Conservation (phyloP, 2,113 vertebrate species). For the Pseudorasbora parva region DNA sequence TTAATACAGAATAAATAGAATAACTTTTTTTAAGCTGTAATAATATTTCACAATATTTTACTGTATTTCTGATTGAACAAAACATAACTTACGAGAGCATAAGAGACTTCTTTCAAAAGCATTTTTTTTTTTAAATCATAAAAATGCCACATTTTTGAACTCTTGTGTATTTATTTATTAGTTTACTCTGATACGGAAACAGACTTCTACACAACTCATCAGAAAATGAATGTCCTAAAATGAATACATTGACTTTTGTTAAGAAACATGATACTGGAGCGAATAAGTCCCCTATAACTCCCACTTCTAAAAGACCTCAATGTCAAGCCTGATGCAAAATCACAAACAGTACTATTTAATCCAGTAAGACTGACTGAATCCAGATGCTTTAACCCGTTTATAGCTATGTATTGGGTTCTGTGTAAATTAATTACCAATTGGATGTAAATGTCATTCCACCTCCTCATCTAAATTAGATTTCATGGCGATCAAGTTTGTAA, state of each 20-base stretch:
- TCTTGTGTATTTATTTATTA: background rate
- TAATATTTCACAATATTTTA: background rate
- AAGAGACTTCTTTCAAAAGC: background rate
- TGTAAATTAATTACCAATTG: conserved; percentile 6
- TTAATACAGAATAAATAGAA: no score
- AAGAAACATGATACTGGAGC: background rate
- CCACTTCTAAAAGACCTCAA: background rate
- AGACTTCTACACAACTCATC: background rate
- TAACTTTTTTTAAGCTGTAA: background rate
- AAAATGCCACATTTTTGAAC: background rate
- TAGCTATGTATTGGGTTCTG: background rate
- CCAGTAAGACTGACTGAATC: background rate
- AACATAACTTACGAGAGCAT: background rate
- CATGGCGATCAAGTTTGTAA: background rate
- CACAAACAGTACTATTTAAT: background rate
- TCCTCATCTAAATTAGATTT: conserved; percentile 16
- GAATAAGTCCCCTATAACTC: background rate
- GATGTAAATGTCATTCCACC: conserved; percentile 6
- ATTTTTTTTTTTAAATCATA: no score
- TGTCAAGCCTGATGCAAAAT: background rate
- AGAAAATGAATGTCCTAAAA: no score
- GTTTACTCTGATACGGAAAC: background rate
- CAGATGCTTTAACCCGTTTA: background rate
- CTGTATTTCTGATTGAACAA: background rate
- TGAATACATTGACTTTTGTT: no score